Percentiles rank a stretch among this genome's conserved stretches.
Conservation (phyloP, 2,888 invertebrate genomes). For the Eupithecia tripunctaria region DNA sequence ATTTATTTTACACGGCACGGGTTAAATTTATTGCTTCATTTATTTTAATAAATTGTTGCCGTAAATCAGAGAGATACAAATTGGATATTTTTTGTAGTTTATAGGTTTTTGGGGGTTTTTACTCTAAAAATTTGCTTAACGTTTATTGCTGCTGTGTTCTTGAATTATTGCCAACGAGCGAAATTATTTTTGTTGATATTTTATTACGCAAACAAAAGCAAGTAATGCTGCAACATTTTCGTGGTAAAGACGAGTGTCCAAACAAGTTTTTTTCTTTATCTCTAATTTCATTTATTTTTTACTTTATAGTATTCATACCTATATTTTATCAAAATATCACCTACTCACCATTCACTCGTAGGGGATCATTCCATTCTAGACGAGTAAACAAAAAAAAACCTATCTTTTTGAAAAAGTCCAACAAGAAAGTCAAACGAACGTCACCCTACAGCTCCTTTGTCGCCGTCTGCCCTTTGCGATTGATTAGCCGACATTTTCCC, state of each 20-base stretch:
- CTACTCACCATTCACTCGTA: no score
- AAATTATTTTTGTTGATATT: neutral
- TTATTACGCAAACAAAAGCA: no score
- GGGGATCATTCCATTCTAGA: neutral
- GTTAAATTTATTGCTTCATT: conserved; percentile 36
- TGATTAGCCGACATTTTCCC: conserved; percentile 81
- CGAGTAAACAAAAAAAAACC: neutral
- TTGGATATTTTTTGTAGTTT: conserved; percentile 24
- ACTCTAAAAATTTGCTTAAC: conserved; percentile 1
- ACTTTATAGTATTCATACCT: no score
- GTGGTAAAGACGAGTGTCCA: no score
- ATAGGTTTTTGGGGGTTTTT: conserved; percentile 18
- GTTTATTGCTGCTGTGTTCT: conserved; percentile 5
- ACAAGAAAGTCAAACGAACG: conserved; percentile 19
- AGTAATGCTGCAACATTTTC: neutral
- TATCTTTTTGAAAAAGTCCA: neutral
- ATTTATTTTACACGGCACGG: conserved; percentile 29
- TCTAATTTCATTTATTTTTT: no score
- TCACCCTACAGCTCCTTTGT: conserved; percentile 64
- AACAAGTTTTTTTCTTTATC: no score
- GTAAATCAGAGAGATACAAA: conserved; percentile 35
- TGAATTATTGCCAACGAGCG: neutral
- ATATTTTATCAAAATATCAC: no score
- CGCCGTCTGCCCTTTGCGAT: conserved; percentile 75
- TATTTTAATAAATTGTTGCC: conserved; percentile 34